These are phyloP conservation scores for Zelostemma sp. DNA, from an alignment of 1,140 invertebrate species.

Conservation along the genomic window DNA sequence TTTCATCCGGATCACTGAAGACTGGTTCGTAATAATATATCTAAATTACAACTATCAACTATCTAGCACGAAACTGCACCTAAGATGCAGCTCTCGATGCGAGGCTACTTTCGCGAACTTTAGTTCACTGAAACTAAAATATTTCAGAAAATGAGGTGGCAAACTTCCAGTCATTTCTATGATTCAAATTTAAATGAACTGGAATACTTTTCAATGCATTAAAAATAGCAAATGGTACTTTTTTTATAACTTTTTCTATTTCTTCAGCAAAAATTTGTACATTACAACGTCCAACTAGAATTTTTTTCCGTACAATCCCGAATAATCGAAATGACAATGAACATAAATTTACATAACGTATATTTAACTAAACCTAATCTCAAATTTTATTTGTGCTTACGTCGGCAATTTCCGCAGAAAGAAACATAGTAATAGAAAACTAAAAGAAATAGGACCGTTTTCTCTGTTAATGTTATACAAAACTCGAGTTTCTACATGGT, in stretches of 20 bases:
- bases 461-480: constrained; percentile 8
- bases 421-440: neutral
- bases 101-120: constrained; percentile 22
- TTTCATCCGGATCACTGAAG: neutral
- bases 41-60: constrained; percentile 9
- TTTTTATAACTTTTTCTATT: too few species aligned
- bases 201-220: too few species aligned
- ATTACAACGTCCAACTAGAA: too few species aligned
- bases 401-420: constrained; percentile 6
- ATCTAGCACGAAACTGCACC: constrained; percentile 5
- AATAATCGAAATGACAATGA: too few species aligned
- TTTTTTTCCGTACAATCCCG: too few species aligned
- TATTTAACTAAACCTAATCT: neutral
- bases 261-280: too few species aligned
- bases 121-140: neutral
- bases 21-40: neutral
- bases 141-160: neutral
- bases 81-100: constrained; percentile 8
- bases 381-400: constrained; percentile 17
- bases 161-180: constrained; percentile 11
- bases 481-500: neutral
- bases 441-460: constrained; percentile 15
- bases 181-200: neutral
- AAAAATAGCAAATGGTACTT: neutral
- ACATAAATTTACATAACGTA: too few species aligned